Evolutionary conservation across 2,113 vertebrate species (phyloP).

Genomic region (Erythrolamprus reginae): DNA sequence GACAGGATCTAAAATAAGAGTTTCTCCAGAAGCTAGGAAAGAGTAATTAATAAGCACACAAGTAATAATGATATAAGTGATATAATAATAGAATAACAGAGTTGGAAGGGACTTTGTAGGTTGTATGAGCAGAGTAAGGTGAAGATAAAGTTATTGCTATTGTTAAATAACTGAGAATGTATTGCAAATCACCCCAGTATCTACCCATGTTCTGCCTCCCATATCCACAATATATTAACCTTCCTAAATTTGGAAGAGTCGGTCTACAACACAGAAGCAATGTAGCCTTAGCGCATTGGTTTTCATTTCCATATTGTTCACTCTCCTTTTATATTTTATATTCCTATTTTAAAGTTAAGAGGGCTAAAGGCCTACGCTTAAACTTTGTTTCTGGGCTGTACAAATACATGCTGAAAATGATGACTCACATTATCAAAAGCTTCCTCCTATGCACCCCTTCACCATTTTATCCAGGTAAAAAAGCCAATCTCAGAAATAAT

Average conservation of each 20-base stretch:
- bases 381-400: not conserved
- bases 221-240: not conserved
- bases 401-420: not conserved
- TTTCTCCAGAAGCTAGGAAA: not conserved
- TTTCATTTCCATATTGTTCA: no score
- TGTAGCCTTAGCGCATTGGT: not conserved
- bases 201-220: not conserved
- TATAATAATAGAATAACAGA: no score
- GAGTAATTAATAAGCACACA: not conserved
- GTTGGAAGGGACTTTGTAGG: no score
- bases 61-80: not conserved
- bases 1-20: not conserved
- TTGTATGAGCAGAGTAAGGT: no score
- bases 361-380: not conserved
- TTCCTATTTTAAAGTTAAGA: not conserved
- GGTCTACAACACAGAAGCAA: not conserved
- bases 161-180: not conserved
- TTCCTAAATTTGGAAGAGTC: not conserved
- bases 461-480: not conserved
- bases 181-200: not conserved
- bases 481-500: not conserved
- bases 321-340: not conserved
- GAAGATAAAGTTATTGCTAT: not conserved
- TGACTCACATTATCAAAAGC: not conserved
- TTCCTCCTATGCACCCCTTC: not conserved